Base-by-base conservation (phyloP, 2,113 vertebrate species). In the Sitta europaea region DNA sequence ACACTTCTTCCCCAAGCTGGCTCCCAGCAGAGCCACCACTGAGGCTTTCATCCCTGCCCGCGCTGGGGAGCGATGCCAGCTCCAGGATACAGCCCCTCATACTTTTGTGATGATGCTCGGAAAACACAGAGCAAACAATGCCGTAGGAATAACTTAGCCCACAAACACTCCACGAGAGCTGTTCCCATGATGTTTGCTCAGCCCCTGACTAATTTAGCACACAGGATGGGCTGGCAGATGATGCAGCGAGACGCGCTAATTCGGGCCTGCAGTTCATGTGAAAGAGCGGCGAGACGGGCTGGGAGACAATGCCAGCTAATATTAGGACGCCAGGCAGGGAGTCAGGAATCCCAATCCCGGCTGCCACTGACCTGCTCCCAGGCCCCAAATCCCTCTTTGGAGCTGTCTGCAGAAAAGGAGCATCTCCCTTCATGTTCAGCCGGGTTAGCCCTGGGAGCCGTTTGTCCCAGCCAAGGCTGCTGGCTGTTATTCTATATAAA, bases 121-220 rank as follows among this genome's bases (percentile, higher is more conserved):
- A 92, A 95, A 90, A 89, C 23, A n/a, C 0, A 9, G 82, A 89
- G 79, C 40, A 40, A 94, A 94, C 88, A 96, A 81, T 68, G 76
- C 83, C 3, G 12, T 19, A 92, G 92, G 94, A 94, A 89, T 62
- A 68, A 45, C 43, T 81, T 47, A 94, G 67, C 80, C 83, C 83
- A 50, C 86, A 82, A 35, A 36, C 2, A 5, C 70, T 71, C 1
- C 1, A 21, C 1, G 13, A 88, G 93, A 88, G 95, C 87, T 38
- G 70, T 95, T 96, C 96, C 94, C 95, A 89, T 84, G 92, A 62
- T 71, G 86, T 88, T 62, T 90, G 78, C 88, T 78, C 63, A 53
- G 92, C 42, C 70, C 74, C 72, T 24, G 36, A 75, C 85, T 90
- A 73, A 88, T 96, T 95, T 88, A 96, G 93, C 88, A 29, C 58